Evolutionary conservation across 1,140 invertebrate species (phyloP), one percentile per base, ranked within the genome.

Genomic region (Drosophila oshimai): DNA sequence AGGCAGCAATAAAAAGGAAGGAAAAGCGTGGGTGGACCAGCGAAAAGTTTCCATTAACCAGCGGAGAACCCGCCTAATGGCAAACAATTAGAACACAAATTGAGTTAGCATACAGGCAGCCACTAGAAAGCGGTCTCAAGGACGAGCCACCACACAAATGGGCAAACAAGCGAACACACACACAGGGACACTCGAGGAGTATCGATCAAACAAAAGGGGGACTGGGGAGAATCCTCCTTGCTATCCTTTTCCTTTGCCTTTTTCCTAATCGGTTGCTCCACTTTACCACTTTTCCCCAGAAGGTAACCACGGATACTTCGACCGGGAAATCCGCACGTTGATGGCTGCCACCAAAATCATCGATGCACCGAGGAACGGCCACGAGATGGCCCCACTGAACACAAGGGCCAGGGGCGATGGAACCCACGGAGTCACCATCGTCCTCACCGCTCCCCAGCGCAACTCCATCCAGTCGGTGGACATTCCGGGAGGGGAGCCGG

Each of bases 321-420:
- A 26, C 39, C 24, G 54, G 39, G 33, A 24, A 54, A 24, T 57
- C 42, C 67, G 39, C 42, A 57, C 78, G 75, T 88, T 89, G 83
- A 91, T 91, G 90, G 89, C 90, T 65, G 90, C 90, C 60, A 90
- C 89, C 34, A 90, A 90, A 89, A 91, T 91, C 50, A 83, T 91
- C 57, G 90, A 91, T 86, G 90, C 79, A 51, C 90, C 90, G 45
- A 76, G 90, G 29, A 91, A 91, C 88, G 95, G 95, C 17, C 95
- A 96, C 90, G 95, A 96, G 91, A 91, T 96, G 92, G 95, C 95
- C 54, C 95, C 95, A 9, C 91, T 96, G 69, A 96, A 95, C 87
- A 94, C 94, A 15, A 79, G 93, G 70, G 92, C 92, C 5, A 92
- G 93, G 26, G 93, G 93, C 7, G 92, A 91, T 51, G 92, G 93